A percentile compares a stretch with the other conserved stretches of the same genome.
phyloP scores from a whole-genome alignment of 2,113 vertebrate species.

The Anhinga rufa region DNA sequence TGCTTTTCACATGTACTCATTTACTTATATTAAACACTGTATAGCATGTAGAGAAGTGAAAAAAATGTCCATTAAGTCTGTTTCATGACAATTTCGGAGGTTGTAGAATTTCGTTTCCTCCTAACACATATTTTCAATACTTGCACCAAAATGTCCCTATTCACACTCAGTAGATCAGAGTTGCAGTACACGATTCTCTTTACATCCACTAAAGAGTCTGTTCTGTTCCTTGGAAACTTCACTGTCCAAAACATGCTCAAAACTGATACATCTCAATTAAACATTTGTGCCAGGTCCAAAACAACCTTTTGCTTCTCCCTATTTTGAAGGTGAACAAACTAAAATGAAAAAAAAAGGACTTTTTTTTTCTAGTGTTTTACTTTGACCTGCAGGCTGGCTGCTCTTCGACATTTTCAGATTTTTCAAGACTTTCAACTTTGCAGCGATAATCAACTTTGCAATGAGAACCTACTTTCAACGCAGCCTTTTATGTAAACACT shows the following conservation, averaged over 20 bases:
- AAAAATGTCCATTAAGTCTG: background rate
- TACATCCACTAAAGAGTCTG: background rate
- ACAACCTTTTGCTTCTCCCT: background rate
- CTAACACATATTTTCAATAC: background rate
- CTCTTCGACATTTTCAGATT: conserved; percentile 11
- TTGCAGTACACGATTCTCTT: background rate
- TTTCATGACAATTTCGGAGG: background rate
- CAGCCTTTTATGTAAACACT: conserved; percentile 25
- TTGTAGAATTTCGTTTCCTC: background rate
- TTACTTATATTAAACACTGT: background rate
- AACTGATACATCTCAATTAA: background rate
- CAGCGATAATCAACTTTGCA: background rate
- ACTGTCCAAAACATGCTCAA: background rate
- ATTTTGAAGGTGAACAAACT: background rate
- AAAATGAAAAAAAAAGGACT: background rate
- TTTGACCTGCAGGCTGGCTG: background rate
- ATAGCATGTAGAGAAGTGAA: background rate
- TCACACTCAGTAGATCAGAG: background rate
- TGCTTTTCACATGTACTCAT: background rate
- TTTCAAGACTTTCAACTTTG: background rate
- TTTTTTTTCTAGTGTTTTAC: background rate
- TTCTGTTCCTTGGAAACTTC: background rate
- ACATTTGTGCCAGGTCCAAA: background rate
- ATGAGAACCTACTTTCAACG: conserved; percentile 10
- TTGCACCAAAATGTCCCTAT: background rate